phyloP scores from a whole-genome alignment of 2,113 vertebrate species.

The Grammomys dolichurus region DNA sequence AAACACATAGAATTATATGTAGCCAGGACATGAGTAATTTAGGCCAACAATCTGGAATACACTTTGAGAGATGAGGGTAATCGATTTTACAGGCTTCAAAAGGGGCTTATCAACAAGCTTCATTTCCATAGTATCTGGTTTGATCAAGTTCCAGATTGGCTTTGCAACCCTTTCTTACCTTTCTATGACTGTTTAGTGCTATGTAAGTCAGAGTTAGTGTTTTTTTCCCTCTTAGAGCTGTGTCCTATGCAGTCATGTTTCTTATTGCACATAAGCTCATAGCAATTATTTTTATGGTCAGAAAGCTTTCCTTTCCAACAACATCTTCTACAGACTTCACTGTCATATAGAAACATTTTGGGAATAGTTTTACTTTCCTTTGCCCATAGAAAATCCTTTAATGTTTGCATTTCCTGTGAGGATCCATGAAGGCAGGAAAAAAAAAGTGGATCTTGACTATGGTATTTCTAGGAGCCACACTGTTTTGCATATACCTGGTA shows the following conservation, averaged over 20 bases:
- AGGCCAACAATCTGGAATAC: background rate
- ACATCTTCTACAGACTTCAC: slow-evolving; percentile 3
- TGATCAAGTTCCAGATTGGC: background rate
- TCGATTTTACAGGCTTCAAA: background rate
- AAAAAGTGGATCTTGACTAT: background rate
- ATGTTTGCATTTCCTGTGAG: background rate
- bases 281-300: slow-evolving; percentile 16
- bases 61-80: background rate
- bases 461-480: background rate
- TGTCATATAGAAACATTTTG: background rate
- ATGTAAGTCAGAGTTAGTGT: background rate
- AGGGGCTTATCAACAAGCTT: background rate
- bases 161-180: background rate
- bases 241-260: background rate
- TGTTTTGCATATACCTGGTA: background rate
- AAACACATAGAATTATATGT: background rate
- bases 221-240: background rate
- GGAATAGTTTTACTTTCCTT: background rate
- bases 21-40: background rate
- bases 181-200: background rate
- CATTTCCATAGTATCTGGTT: background rate
- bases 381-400: background rate
- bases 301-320: background rate
- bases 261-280: background rate
- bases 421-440: background rate